These are phyloP conservation scores for Enteromius radiatus DNA, from an alignment of 2,797 vertebrate genomes.

Conservation along the genomic window DNA sequence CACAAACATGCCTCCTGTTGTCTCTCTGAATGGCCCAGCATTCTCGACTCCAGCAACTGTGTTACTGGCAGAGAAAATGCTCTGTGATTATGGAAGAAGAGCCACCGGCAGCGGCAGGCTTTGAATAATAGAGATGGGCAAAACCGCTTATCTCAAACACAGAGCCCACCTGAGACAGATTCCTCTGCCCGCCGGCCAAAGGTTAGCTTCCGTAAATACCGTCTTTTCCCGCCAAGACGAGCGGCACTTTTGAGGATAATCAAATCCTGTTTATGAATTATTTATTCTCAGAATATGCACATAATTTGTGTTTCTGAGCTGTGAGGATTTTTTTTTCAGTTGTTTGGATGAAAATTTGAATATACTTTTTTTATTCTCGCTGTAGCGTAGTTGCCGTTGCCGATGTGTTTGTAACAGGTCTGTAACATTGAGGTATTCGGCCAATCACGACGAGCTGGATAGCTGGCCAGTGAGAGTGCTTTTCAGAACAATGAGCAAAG, in stretches of 20 bases:
- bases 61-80: slow-evolving; percentile 16
- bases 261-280: slow-evolving; percentile 20
- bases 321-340: not conserved
- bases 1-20: not conserved
- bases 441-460: too few relatives aligned
- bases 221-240: not conserved
- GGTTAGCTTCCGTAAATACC: slow-evolving; percentile 26
- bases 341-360: not conserved
- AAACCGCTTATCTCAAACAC: slow-evolving; percentile 26
- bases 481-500: too few relatives aligned
- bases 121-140: slow-evolving; percentile 31
- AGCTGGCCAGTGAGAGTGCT: too few relatives aligned
- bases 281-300: slow-evolving; percentile 2
- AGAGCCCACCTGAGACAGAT: slow-evolving; percentile 30
- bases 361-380: not conserved
- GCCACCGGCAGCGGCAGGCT: slow-evolving; percentile 16
- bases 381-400: too few relatives aligned
- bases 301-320: slow-evolving; percentile 11
- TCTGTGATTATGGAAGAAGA: slow-evolving; percentile 25
- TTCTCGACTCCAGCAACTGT: slow-evolving; percentile 8
- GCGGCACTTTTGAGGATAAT: slow-evolving; percentile 5
- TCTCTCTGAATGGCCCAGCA: not conserved
- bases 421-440: too few relatives aligned
- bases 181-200: slow-evolving; percentile 29
- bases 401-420: too few relatives aligned